Percentiles rank a stretch among this genome's conserved stretches.
These are phyloP conservation scores for Cathartes aura DNA, from an alignment of 2,113 vertebrate genomes.

Conservation along the genomic window DNA sequence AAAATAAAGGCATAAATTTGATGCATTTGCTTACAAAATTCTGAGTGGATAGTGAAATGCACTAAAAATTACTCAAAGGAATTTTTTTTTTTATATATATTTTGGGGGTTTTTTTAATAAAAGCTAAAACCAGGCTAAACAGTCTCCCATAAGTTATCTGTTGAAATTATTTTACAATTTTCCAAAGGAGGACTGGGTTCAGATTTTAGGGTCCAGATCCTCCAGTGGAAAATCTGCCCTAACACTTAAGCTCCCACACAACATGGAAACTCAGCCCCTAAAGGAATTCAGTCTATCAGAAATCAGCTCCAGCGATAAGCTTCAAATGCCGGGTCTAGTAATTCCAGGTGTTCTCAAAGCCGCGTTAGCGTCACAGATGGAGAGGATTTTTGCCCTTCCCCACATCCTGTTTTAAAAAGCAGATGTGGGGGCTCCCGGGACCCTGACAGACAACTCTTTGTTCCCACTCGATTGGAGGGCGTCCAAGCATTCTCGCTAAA, in stretches of 20 bases:
- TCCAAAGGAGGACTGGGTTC: neutral
- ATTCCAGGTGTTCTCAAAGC: slow-evolving; percentile 51
- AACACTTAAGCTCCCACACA: neutral
- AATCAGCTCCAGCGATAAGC: neutral
- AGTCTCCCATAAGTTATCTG: neutral
- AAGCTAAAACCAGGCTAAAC: neutral
- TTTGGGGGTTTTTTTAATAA: neutral
- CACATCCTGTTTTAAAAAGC: slow-evolving; percentile 54
- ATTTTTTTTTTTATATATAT: neutral
- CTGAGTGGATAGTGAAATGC: neutral
- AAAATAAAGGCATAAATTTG: neutral
- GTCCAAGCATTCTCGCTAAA: neutral
- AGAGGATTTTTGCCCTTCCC: slow-evolving; percentile 13
- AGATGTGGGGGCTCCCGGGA: slow-evolving; percentile 29
- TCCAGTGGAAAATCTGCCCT: neutral
- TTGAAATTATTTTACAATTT: neutral
- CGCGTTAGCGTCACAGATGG: neutral
- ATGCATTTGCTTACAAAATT: neutral
- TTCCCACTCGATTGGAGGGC: neutral
- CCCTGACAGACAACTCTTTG: slow-evolving; percentile 52
- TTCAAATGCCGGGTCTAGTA: neutral
- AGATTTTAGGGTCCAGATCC: neutral
- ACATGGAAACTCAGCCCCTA: neutral
- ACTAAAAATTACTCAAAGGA: neutral
- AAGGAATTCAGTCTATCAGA: neutral